phyloP scores from a whole-genome alignment of 2,888 invertebrate genomes.

The Drosophila niveifrons region DNA sequence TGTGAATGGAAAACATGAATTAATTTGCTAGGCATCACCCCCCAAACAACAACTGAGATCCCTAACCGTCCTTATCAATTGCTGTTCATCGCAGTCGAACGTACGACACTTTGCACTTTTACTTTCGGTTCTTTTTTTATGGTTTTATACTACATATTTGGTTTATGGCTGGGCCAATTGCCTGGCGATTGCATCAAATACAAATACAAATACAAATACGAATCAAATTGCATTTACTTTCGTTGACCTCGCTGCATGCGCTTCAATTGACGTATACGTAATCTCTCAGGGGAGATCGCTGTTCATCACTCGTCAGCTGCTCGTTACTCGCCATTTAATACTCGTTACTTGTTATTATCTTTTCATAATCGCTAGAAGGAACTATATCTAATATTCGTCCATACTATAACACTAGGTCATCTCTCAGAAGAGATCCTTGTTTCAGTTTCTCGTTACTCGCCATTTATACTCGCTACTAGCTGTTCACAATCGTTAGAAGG shows the following conservation, averaged over 20 bases:
- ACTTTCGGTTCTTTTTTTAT: conserved; percentile 47
- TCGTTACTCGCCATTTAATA: not conserved
- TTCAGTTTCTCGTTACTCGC: not conserved
- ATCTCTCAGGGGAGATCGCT: not conserved
- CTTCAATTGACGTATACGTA: conserved; percentile 5
- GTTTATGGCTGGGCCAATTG: conserved; percentile 23
- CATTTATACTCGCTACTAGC: not conserved
- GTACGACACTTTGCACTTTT: conserved; percentile 48
- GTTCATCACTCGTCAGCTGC: not conserved
- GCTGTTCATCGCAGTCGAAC: conserved; percentile 7
- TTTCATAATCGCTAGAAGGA: too few relatives aligned
- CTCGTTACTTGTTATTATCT: conserved; percentile 4
- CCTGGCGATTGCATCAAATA: conserved; percentile 36
- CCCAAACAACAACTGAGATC: conserved; percentile 5
- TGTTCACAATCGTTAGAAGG: too few relatives aligned
- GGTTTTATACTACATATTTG: conserved; percentile 38
- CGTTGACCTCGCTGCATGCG: conserved; percentile 3
- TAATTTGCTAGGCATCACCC: conserved; percentile 15
- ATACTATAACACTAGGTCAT: too few relatives aligned
- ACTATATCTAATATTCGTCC: too few relatives aligned
- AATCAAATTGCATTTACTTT: conserved; percentile 17
- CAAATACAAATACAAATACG: conserved; percentile 2
- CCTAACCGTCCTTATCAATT: conserved; percentile 36
- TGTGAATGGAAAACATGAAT: conserved; percentile 20
- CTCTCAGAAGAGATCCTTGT: not conserved